Base-by-base conservation (phyloP, 2,888 invertebrate genomes). In the Tanypteryx hageni region DNA sequence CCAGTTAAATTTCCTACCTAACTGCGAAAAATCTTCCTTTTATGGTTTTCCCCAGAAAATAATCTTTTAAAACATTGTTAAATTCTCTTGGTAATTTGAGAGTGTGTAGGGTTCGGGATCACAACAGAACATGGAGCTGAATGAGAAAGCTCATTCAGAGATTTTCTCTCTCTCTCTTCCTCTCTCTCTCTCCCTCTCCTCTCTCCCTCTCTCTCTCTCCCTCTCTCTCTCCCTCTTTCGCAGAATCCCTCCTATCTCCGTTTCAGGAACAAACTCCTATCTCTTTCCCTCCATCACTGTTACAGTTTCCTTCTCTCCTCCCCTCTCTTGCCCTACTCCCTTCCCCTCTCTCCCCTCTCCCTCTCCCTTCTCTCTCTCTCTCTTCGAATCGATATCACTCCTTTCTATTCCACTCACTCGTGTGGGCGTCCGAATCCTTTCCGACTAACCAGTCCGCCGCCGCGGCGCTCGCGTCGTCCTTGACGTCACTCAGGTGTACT, bases 401-500 rank as follows among this genome's bases (percentile, higher is more conserved):
- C 76, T 76, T 76, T 76, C 76, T 22, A 76, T 76, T 27, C 76
- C 76, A 27, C 76, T 76, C 76, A n/a, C 68, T 27, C 76, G 76
- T 27, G 76, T 76, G 76, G 76, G 76, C 10, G 76, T 76, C 76
- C 76, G 27, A 27, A 76, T 27, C 76, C 64, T n/a, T 64, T 22
- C n/a, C 64, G n/a, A 64, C 64, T 64, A 64, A 64, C 68, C 68
- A 22, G 68, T 22, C 27, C 27, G 76, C 76, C 76, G 76, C 16
- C 76, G 76, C 27, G 76, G 76, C 76, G 76, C 27, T 76, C 22
- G 11, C 27, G 27, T 76, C 76, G 76, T 27, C 76, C 76, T 76
- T 76, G 76, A 76, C 76, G 76, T 76, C 76, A 76, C 76, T 76
- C 76, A 76, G 76, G 76, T 76, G 76, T 76, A 76, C 22, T 76